Evolutionary conservation across 2,888 invertebrate genomes (phyloP), one percentile per base, ranked within the genome.

Genomic region (Stenoptilia bipunctidactyla): DNA sequence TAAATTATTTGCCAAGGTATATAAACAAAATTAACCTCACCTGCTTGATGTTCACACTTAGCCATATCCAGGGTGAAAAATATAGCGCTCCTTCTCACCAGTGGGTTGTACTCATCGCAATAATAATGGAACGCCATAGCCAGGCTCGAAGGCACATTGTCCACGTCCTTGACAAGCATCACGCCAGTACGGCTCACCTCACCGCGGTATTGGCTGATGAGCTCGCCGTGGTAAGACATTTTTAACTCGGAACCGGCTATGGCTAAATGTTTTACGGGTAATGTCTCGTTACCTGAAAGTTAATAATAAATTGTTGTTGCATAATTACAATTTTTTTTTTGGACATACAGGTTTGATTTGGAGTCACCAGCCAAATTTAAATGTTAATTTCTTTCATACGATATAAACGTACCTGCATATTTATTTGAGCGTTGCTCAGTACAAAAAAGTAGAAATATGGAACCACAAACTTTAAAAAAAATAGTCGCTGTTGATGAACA

Each of bases 121-220:
- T 79, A 83, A 46, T 80, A 84, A 49, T 84, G 84, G 47, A 85
- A 80, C 1, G 83, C 84, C 77, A 80, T 82, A 0, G 83, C 84
- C 1, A 83, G 58, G 2, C 56, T 45, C 0, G 82, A 66, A 0
- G 82, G 77, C 1, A 84, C 52, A 13, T 50, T 59, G 13, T 75
- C 75, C 3, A 85, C 40, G 37, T 76, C 64, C 34, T 61, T 66
- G 3, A 85, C 69, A 1, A 84, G 56, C 66, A 85, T 61, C 13
- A 80, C 73, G 2, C 83, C 83, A 4, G 61, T 61, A 49, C 50
- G 57, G 15, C 57, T 52, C 1, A 83, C 57, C 15, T 66, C 67
- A 2, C 56, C 55, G 1, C 61, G 56, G 40, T 73, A 80, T 34
- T 53, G 56, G 13, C 53, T 54, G 36, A 82, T 70, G 1, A 83